These are phyloP conservation scores for Calephelis perditalis DNA, from an alignment of 2,888 invertebrate species.

Conservation along the genomic window DNA sequence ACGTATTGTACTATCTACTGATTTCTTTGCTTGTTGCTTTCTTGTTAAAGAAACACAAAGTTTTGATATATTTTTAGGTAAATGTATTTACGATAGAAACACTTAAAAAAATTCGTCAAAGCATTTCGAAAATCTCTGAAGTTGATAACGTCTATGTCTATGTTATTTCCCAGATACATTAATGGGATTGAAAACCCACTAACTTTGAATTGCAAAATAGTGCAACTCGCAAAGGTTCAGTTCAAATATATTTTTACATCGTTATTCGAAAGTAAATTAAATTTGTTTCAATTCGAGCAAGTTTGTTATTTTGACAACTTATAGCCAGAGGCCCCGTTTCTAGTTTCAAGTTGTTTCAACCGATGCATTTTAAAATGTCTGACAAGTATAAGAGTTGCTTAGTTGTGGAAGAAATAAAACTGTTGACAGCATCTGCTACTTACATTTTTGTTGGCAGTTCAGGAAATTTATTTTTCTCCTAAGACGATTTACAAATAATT, in stretches of 20 bases:
- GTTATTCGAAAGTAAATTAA: constrained; percentile 24
- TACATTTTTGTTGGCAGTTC: not conserved
- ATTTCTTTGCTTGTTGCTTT: no score
- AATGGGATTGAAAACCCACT: constrained; percentile 67
- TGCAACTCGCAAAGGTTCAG: constrained; percentile 56
- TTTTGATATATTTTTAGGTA: no score
- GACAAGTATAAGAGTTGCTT: not conserved
- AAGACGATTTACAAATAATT: no score
- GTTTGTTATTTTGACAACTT: not conserved
- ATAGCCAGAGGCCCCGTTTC: not conserved
- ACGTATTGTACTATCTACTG: no score
- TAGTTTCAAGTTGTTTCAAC: not conserved
- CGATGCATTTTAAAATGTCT: constrained; percentile 9
- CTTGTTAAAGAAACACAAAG: no score
- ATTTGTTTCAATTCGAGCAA: constrained; percentile 15
- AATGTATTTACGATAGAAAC: not conserved
- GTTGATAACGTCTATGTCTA: constrained; percentile 9
- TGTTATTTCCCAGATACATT: constrained; percentile 49
- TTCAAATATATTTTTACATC: constrained; percentile 20
- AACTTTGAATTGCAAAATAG: constrained; percentile 73
- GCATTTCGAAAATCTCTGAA: constrained; percentile 2
- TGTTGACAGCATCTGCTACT: not conserved
- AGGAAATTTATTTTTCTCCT: no score
- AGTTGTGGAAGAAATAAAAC: constrained; percentile 1
- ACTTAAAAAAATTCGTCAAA: not conserved